Conservation (phyloP, 2,113 vertebrate species). For the Oostethus manadensis region DNA sequence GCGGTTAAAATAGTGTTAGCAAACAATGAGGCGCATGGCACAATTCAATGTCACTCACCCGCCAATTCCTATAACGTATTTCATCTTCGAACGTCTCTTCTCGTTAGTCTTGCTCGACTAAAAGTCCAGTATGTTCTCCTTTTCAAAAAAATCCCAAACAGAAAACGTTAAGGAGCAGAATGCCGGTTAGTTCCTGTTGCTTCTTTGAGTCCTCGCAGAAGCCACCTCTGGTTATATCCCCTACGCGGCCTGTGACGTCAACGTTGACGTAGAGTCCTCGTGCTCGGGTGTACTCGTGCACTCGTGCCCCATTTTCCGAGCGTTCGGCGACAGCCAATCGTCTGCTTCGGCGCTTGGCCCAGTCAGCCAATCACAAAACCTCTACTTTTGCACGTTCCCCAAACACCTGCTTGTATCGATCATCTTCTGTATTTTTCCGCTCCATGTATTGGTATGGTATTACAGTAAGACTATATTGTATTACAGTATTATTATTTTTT, state of each 20-base stretch:
- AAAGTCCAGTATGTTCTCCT: not conserved
- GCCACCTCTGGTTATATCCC: conserved; percentile 3
- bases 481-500: too few species aligned
- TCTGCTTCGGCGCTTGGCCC: accelerated
- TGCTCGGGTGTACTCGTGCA: conserved; percentile 16
- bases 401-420: conserved; percentile 5
- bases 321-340: conserved; percentile 25
- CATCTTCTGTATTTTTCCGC: conserved; percentile 7
- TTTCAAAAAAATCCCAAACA: not conserved
- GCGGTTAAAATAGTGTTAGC: not conserved
- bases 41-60: conserved; percentile 59
- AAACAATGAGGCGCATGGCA: not conserved
- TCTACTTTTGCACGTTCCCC: conserved; percentile 18
- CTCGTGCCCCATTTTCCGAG: not conserved
- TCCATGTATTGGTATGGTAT: not conserved
- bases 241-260: conserved; percentile 15
- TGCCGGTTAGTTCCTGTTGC: accelerated
- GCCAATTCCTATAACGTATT: conserved; percentile 76
- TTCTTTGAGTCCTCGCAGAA: not conserved
- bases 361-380: conserved; percentile 20
- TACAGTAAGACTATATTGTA: too few species aligned
- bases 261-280: not conserved
- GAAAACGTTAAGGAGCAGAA: not conserved
- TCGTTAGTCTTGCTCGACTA: not conserved
- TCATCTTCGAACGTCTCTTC: conserved; percentile 54